Base-by-base conservation (phyloP, 64 coral and sea anemone species). In the Anthopleura sola region DNA sequence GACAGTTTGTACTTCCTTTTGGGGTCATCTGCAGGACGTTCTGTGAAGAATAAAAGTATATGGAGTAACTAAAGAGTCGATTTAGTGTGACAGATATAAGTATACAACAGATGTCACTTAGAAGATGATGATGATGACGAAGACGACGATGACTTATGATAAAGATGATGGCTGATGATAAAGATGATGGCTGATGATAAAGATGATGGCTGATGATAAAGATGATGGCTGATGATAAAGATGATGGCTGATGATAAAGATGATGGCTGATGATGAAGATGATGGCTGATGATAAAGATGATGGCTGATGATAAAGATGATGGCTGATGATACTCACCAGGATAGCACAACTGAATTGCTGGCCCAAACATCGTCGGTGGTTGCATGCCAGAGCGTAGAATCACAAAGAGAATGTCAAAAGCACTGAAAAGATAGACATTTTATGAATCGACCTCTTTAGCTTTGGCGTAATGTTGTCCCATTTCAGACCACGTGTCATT, bases 341-440 rank as follows among this genome's bases (percentile, higher is more conserved):
- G 94, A 75, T 92, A 96, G 81, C 94, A 96, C 38, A 92, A 56
- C 56, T 74, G 50, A 37, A 96, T 81, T 31, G 90, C 94, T 47
- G 71, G 85, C 53, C 94, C 94, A 39, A 96, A 96, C 78, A 89
- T 96, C 39, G 83, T 80, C 11, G 97, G 97, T 29, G 90, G 89
- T 24, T 75, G 74, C 15, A 99, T 86, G n/a, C 97, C 97, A 37
- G 90, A 77, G 40, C 90, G 97, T 23, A 99, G 85, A 89, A 99
- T 88, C 23, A 91, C 87, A 76, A 85, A 99, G 48, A 88, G 85
- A 40, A 99, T 85, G 54, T 99, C 97, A 69, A 99, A 99, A 38
- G 97, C 97, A 82, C 97, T 99, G 64, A 46, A 82, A 76, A 36
- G 89, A 15, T 34, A 34, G 6, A 23, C 21, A 62, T 24, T 62